phyloP scores from a whole-genome alignment of 2,113 vertebrate genomes.

The Laterallus jamaicensis region DNA sequence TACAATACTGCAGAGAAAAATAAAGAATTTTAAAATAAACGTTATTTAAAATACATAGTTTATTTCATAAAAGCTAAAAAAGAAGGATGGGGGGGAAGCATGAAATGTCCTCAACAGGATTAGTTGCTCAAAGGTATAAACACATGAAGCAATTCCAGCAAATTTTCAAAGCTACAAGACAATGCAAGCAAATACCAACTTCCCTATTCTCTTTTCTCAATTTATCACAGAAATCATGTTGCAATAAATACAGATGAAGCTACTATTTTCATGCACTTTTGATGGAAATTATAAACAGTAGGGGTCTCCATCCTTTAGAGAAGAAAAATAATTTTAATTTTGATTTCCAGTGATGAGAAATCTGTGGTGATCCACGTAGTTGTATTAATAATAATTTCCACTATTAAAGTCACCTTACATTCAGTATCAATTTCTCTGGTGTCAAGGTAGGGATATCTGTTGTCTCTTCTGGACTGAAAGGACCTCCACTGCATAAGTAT shows the following conservation, averaged over 20 bases:
- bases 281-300: not conserved
- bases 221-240: not conserved
- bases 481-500: not conserved
- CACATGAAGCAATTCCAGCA: not conserved
- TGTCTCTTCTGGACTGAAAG: not conserved
- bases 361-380: not conserved
- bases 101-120: not conserved
- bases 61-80: not conserved
- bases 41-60: not conserved
- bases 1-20: constrained; percentile 78
- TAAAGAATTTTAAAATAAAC: not conserved
- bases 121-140: not conserved
- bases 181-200: not conserved
- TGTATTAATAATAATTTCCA: not conserved
- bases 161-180: not conserved
- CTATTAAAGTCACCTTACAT: not conserved
- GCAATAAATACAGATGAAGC: not conserved
- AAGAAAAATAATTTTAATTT: not conserved
- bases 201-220: not conserved
- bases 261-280: not conserved
- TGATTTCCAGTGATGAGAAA: not conserved
- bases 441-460: not conserved
- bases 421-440: not conserved
- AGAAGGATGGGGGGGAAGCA: not conserved
- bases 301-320: not conserved